Base-by-base conservation (phyloP, 30 jellyfish, hydroid and myxozoan genomes). In the Chrysaora quinquecirrha region DNA sequence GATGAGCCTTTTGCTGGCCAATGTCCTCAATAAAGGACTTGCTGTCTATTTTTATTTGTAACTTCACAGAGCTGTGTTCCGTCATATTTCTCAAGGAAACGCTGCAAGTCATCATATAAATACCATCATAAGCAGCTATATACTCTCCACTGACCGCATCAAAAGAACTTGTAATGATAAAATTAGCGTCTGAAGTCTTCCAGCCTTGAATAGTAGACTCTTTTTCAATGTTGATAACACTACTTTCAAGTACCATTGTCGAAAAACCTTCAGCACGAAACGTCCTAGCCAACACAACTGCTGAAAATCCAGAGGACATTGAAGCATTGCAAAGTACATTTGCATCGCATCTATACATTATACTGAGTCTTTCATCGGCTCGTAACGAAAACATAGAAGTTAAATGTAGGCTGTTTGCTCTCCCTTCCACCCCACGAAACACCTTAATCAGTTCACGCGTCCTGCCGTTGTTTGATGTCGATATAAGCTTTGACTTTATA, bases 261-360 rank as follows among this genome's bases (percentile, higher is more conserved):
- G 87, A 76, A 60, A 85, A 85, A 21, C 95, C 95, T 33, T 67
- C 89, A 3, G 70, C 83, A 3, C 28, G 71, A 52, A 33, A 75
- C 1, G 58, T 48, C 47, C 62, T 85, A 24, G 75, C 66, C 31
- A 85, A 46, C 85, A 56, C 38, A 25, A 85, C 85, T 2, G 87
- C 89, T 10, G 95, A 85, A 49, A 85, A 10, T 1, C 88, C 82
- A 1, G 95, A 85, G 19, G 85, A 19, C 43, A 7, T 23, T 1
- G 64, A 20, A 43, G 68, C 56, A 0, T 21, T 20, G 35, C 95
- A 85, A 7, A 14, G 56, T 22, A 25, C 16, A 2, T 34, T 9
- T 6, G n/a, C 30, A 14, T 19, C 49, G 68, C 95, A 85, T 67
- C 50, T 74, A 50, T 34, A 85, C 24, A 31, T 23, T 16, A 85